Base-by-base conservation (phyloP, 2,797 vertebrate genomes). In the Brotogeris chrysoptera region DNA sequence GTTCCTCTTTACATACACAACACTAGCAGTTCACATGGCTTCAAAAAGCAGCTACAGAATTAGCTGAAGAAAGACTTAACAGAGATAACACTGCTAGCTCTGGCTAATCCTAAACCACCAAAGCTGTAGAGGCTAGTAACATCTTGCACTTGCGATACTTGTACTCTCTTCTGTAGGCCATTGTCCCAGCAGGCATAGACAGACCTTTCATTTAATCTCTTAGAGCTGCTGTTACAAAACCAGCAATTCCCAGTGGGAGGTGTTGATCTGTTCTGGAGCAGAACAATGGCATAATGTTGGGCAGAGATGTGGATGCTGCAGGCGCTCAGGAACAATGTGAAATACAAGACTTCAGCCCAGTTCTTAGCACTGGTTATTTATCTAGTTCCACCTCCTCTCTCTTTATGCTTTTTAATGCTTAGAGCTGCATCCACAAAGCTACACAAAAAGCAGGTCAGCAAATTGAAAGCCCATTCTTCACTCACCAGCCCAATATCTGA, bases 401-500 rank as follows among this genome's bases (percentile, higher is more conserved):
- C 17, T n/a, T 73, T 21, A 32, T n/a, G 59, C 4, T 71, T 72
- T 68, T 61, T 53, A 17, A 52, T 1, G 1, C 30, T 61, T 28
- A 34, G 27, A 77, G 66, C 7, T 60, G 50, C 43, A 82, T 8
- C n/a, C 64, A 41, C 30, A 38, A 61, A 61, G 46, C 32, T 6
- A 19, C 1, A 65, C 10, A 43, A 53, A 69, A 69, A 81, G 65
- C 38, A 57, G 59, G 8, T 13, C 70, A 88, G 73, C 57, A 82
- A 90, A 72, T 27, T 57, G 38, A 13, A 73, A 92, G 57, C 10
- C 36, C 52, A 16, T 9, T 84, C 36, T 52, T 59, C 41, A 97
- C 98, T 97, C 98, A 99, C 99, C 98, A 99, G 98, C 74, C 99
- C 99, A 23, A 99, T 99, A 73, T 99, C 98, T 0, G 99, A 99